These are phyloP conservation scores for Lineus longissimus DNA, from an alignment of 1,140 invertebrate species.

Conservation along the genomic window DNA sequence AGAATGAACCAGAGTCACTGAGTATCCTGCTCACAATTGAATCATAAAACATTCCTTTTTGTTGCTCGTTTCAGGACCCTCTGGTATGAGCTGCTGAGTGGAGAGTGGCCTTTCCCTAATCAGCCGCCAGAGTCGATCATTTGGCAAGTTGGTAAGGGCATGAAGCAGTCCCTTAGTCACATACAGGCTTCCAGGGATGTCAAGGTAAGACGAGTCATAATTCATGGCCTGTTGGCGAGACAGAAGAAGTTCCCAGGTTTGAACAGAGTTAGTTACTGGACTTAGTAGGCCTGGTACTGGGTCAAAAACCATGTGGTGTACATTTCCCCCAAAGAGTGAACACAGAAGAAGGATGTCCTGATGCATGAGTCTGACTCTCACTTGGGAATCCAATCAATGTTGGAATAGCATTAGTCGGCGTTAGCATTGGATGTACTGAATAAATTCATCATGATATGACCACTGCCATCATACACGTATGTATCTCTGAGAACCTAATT, in stretches of 20 bases:
- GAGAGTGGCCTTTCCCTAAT: constrained; percentile 92
- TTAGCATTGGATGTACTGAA: too few species aligned
- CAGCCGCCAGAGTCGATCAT: constrained; percentile 92
- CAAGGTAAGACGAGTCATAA: constrained; percentile 66
- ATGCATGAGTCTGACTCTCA: too few species aligned
- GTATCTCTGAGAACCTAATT: too few species aligned
- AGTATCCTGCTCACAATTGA: too few species aligned
- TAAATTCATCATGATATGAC: too few species aligned
- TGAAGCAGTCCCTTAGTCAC: constrained; percentile 92
- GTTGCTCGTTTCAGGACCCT: constrained; percentile 72
- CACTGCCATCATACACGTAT: too few species aligned
- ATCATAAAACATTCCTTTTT: too few species aligned
- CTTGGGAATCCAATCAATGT: too few species aligned
- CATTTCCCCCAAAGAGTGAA: neutral
- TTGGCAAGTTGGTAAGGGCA: constrained; percentile 95
- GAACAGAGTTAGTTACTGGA: neutral
- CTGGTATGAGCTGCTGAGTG: constrained; percentile 96
- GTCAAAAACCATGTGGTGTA: neutral
- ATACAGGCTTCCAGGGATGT: constrained; percentile 92
- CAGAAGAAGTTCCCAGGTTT: neutral
- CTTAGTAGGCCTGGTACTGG: neutral
- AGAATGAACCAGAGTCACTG: too few species aligned
- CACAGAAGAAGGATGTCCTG: too few species aligned
- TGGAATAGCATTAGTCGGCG: too few species aligned
- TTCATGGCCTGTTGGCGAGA: neutral